Evolutionary conservation across 2,113 vertebrate species (phyloP), one percentile per base, ranked within the genome.

Genomic region (Hippoglossus stenolepis): DNA sequence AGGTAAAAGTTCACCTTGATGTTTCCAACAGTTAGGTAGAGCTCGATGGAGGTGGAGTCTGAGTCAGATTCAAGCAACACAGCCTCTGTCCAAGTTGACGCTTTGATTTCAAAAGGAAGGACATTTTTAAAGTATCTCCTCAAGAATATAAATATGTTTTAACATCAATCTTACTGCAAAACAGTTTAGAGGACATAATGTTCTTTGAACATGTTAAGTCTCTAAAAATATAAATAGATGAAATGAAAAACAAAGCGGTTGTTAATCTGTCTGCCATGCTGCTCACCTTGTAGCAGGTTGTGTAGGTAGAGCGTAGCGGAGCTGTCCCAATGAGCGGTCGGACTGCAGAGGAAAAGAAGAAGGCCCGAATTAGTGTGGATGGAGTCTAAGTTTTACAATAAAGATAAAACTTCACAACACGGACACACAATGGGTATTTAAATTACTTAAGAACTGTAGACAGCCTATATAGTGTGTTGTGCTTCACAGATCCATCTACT

Each of bases 221-320:
- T 28, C 6, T 35, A 35, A 28, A 28, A 31, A 31, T 38, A 38
- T 38, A 2, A 38, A 23, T 2, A 24, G n/a, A 12, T 61, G 20
- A 61, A 18, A 43, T 13, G 2, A 10, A 60, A 38, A 54, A 10
- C 7, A 17, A 31, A 31, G 31, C 28, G 5, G 28, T 6, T 31
- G 23, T 24, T 24, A 24, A 24, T 24, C 15, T 18, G 51, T 53
- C 51, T 53, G 51, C 51, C 7, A 0, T 49, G 26, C 0, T 21
- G 28, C 77, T 92, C 93, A 98, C 98, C 96, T 91, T 93, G 87
- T 1, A 97, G 76, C 53, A 97, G 93, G 14, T 90, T 94, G 83
- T 93, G 94, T 59, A 99, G 94, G 88, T 97, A 96, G 8, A 89
- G 85, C 12, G 94, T 86, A 65, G 97, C 96, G 63, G 98, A 96